A percentile compares a stretch with the other conserved stretches of the same genome.
These are phyloP conservation scores for Azemiops feae DNA, from an alignment of 2,113 vertebrate species.

Conservation along the genomic window DNA sequence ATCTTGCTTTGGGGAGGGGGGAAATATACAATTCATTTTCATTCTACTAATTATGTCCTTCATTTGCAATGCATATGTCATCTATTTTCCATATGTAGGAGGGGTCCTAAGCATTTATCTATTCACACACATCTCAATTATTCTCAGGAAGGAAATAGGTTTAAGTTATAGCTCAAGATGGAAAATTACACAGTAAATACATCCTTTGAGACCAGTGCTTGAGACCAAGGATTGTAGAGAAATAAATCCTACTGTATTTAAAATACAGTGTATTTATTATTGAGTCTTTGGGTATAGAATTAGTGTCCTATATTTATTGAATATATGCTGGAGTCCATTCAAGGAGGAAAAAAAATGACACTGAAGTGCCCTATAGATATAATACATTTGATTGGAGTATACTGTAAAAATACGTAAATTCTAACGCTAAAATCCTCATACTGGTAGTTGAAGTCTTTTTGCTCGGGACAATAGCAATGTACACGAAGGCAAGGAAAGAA, in stretches of 20 bases:
- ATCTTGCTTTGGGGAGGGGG: neutral
- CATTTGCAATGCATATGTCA: conserved; percentile 60
- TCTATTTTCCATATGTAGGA: neutral
- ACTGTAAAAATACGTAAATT: too few species aligned
- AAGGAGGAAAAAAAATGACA: too few species aligned
- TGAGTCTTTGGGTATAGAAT: neutral
- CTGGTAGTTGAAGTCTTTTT: too few species aligned
- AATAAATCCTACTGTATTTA: neutral
- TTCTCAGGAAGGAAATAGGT: conserved; percentile 42
- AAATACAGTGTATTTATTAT: neutral
- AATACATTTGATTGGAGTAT: too few species aligned
- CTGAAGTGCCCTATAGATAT: too few species aligned
- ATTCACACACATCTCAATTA: too few species aligned
- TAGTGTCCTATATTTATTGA: neutral
- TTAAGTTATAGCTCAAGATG: conserved; percentile 53
- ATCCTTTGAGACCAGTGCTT: neutral
- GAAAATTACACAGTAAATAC: conserved; percentile 22
- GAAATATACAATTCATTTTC: conserved; percentile 31
- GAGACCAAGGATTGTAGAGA: neutral
- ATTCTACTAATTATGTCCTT: conserved; percentile 31
- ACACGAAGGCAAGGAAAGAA: too few species aligned
- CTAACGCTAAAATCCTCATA: too few species aligned
- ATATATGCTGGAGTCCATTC: neutral
- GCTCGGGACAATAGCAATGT: too few species aligned
- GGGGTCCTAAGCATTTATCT: too few species aligned